Percentiles rank a stretch among this genome's conserved stretches.
phyloP scores from a whole-genome alignment of 53 echinoderm and acorn worm genomes.

The Pentamera pediparva region DNA sequence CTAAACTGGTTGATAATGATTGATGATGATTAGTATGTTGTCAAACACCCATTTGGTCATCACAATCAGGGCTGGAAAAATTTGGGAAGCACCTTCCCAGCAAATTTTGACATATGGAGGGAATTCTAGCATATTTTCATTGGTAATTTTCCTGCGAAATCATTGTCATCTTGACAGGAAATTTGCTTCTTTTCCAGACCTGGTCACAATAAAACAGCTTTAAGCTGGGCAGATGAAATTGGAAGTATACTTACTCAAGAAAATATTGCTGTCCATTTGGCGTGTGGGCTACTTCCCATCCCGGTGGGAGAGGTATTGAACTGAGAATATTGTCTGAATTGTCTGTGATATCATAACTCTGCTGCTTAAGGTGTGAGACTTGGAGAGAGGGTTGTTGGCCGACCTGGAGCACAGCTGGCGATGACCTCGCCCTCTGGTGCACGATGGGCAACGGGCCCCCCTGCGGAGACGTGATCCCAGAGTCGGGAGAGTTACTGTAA shows the following conservation, averaged over 20 bases:
- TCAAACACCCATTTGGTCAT: no score
- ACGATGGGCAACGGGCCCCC: slow-evolving; percentile 49
- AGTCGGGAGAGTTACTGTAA: slow-evolving; percentile 45
- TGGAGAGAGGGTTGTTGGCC: slow-evolving; percentile 54
- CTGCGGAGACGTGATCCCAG: slow-evolving; percentile 28
- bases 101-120: no score
- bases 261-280: slow-evolving; percentile 83
- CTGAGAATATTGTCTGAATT: slow-evolving; percentile 23
- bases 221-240: no score
- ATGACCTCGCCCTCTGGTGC: slow-evolving; percentile 80
- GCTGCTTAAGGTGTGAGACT: slow-evolving; percentile 77
- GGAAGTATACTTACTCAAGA: slow-evolving; percentile 71
- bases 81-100: no score
- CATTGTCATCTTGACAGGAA: no score
- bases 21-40: no score
- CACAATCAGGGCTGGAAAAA: no score
- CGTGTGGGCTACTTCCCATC: slow-evolving; percentile 90
- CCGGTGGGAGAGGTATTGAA: slow-evolving; percentile 62
- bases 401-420: slow-evolving; percentile 69
- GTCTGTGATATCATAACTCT: slow-evolving; percentile 79
- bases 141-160: no score
- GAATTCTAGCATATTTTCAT: no score
- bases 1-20: no score
- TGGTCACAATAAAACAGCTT: no score
- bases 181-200: no score